Evolutionary conservation across 1,140 invertebrate species (phyloP), one percentile per base, ranked within the genome.

Genomic region (Yoshiicerus persimilis): DNA sequence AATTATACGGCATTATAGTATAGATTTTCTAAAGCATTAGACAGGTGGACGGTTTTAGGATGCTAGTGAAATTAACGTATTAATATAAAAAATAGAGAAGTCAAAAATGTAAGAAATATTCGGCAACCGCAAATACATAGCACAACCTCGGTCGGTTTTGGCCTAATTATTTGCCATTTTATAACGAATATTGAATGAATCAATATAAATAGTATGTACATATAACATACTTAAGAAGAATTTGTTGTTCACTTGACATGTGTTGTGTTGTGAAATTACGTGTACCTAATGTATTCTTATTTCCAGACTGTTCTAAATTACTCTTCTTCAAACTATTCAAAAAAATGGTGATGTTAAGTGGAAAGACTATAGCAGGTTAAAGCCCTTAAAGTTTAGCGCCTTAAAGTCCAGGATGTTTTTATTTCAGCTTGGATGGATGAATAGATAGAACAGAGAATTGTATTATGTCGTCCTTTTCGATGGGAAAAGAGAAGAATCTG

Each of bases 381-480:
- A 64, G 10, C n/a, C 1, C 4, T 2, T 70, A 70, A 27, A 80
- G 16, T 36, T 34, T 20, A 34, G 34, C 10, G 30, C 16, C 11
- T 27, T n/a, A 77, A 20, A 32, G 32, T 41, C 83, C 83, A 84
- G 87, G 87, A 88, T 88, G 83, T 88, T 84, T 88, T 84, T 88
- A 85, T 85, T 84, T 88, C 39, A 39, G 83, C 30, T 84, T 34
- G 86, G 88, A 87, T 86, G 75, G 85, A 86, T 83, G 88, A 85
- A 88, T 86, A 30, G 86, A 86, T 84, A 70, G 87, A 86, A 86
- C 39, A 84, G 56, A 86, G 88, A 80, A 88, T 87, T 87, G 75
- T 41, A 16, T 88, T 77, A 62, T 86, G 83, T 77, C 16, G n/a
- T n/a, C 10, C 9, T 27, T 0, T 66, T 2, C 6, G 25, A 13